Conservation (phyloP, 2,113 vertebrate genomes). For the Euleptes europaea region DNA sequence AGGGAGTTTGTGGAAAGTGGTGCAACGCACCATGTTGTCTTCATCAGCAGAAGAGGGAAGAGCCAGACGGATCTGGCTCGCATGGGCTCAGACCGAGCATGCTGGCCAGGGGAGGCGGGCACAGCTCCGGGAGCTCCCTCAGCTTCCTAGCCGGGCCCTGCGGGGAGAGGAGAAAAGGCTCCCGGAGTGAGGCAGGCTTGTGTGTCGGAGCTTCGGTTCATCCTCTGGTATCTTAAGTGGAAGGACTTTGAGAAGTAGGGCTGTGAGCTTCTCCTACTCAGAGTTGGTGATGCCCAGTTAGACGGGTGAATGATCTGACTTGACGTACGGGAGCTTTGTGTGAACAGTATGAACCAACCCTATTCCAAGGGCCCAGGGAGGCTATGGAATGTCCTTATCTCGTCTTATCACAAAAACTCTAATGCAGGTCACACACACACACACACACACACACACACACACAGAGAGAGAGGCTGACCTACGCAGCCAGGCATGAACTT, state of each 20-base stretch:
- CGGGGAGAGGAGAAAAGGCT: constrained; percentile 24
- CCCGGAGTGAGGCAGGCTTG: constrained; percentile 44
- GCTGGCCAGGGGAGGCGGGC: constrained; percentile 58
- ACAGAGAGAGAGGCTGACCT: not conserved
- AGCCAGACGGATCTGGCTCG: constrained; percentile 69
- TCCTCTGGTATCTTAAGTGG: too few species aligned
- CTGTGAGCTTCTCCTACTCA: not conserved
- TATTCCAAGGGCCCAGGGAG: not conserved
- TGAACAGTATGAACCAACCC: not conserved
- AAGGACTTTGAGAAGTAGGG: not conserved
- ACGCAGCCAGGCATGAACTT: too few species aligned
- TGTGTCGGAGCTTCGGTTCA: not conserved
- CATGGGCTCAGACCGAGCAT: constrained; percentile 57
- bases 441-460: too few species aligned
- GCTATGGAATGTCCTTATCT: not conserved
- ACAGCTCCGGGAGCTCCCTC: constrained; percentile 21
- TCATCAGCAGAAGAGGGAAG: constrained; percentile 66
- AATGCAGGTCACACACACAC: not conserved
- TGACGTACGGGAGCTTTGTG: not conserved
- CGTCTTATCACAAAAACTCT: not conserved
- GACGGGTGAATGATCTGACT: too few species aligned
- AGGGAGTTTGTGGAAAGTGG: constrained; percentile 72
- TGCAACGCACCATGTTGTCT: constrained; percentile 72
- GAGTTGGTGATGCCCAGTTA: not conserved
- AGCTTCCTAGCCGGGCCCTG: constrained; percentile 34